These are phyloP conservation scores for Apodemia zela DNA, from an alignment of 2,888 invertebrate genomes.

Conservation along the genomic window DNA sequence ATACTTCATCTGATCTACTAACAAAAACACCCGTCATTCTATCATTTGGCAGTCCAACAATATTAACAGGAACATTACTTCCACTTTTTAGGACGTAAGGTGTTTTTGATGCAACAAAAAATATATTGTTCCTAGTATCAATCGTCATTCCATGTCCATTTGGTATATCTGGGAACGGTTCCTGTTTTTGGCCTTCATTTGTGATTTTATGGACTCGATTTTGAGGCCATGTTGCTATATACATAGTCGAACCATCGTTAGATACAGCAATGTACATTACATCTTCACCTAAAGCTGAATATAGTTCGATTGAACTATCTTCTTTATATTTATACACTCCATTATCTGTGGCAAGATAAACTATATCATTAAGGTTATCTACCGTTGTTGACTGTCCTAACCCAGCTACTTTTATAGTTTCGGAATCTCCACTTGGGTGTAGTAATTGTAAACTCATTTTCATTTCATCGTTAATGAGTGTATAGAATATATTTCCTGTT, in stretches of 20 bases:
- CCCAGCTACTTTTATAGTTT: conserved; percentile 59
- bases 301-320: conserved; percentile 53
- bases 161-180: conserved; percentile 54
- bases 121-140: conserved; percentile 63
- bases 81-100: conserved; percentile 58
- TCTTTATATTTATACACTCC: conserved; percentile 31
- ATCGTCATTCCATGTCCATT: conserved; percentile 67
- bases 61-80: conserved; percentile 55
- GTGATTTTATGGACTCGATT: conserved; percentile 63
- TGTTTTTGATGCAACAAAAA: conserved; percentile 64
- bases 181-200: conserved; percentile 55
- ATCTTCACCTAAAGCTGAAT: conserved; percentile 63
- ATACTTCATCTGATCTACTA: conserved; percentile 59
- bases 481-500: conserved; percentile 61
- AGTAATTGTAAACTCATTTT: conserved; percentile 62
- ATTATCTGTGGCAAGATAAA: too few relatives aligned
- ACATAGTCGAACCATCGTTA: conserved; percentile 56
- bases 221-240: conserved; percentile 71
- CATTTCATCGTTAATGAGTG: conserved; percentile 65
- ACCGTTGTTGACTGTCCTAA: conserved; percentile 66
- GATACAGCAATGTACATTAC: conserved; percentile 66
- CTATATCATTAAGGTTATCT: conserved; percentile 70
- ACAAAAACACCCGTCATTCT: conserved; percentile 66
- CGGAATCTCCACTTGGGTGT: conserved; percentile 51
- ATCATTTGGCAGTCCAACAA: conserved; percentile 58